Percentiles rank a stretch among this genome's conserved stretches.
phyloP scores from a whole-genome alignment of 2,888 invertebrate species.

The Mystacides longicornis region DNA sequence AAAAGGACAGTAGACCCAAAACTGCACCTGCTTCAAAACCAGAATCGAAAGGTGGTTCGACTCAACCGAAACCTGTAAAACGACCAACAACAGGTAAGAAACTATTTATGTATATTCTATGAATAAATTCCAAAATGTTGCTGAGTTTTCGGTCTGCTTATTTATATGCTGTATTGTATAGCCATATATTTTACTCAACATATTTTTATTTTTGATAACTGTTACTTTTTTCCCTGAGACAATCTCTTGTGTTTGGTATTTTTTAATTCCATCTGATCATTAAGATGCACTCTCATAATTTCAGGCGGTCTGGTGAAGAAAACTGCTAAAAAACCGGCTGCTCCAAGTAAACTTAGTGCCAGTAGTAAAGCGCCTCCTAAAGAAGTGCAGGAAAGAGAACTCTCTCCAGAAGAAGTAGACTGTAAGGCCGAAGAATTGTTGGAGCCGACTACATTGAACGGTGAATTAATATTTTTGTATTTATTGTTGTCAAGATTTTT shows the following conservation, averaged over 20 bases:
- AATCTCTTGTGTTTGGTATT: too few relatives aligned
- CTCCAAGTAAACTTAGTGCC: slow-evolving; percentile 31
- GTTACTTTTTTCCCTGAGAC: too few relatives aligned
- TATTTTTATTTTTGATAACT: too few relatives aligned
- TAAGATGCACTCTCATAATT: too few relatives aligned
- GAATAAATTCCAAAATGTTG: too few relatives aligned
- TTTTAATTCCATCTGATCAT: too few relatives aligned
- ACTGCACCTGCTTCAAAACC: slow-evolving; percentile 46
- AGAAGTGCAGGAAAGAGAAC: slow-evolving; percentile 55
- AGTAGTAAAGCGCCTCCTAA: slow-evolving; percentile 36
- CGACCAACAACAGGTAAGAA: slow-evolving; percentile 36
- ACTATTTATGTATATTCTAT: too few relatives aligned
- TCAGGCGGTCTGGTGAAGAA: slow-evolving; percentile 31
- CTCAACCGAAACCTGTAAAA: slow-evolving; percentile 46
- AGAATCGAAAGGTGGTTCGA: slow-evolving; percentile 41
- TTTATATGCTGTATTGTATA: too few relatives aligned
- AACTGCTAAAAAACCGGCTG: slow-evolving; percentile 30
- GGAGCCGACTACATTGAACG: slow-evolving; percentile 50
- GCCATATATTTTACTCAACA: too few relatives aligned
- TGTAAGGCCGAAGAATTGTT: slow-evolving; percentile 62
- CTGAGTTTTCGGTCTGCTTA: too few relatives aligned
- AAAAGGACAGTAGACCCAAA: slow-evolving; percentile 52
- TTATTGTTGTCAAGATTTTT: too few relatives aligned
- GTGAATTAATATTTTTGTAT: slow-evolving; percentile 30
- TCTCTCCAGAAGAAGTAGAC: slow-evolving; percentile 71